Conservation (phyloP, 2,888 invertebrate species). For the Sarcophaga rosellei region DNA sequence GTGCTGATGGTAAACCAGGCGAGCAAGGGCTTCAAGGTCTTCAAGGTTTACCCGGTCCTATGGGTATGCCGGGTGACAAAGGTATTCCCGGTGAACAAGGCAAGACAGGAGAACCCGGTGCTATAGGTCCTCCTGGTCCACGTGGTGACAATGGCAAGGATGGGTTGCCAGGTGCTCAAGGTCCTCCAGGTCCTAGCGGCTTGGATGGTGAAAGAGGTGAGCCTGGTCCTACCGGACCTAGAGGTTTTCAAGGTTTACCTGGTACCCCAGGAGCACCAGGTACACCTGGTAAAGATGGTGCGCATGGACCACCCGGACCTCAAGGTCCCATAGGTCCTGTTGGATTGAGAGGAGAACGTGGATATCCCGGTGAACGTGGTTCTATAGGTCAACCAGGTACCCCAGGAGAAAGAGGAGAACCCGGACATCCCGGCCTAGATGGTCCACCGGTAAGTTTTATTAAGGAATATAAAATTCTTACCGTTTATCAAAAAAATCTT, state of each 20-base stretch:
- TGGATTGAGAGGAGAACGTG: conserved; percentile 86
- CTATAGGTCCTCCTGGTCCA: conserved; percentile 88
- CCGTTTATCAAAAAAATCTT: neutral
- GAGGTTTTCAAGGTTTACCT: conserved; percentile 87
- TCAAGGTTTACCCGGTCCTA: conserved; percentile 89
- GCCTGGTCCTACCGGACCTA: conserved; percentile 88
- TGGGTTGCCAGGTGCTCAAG: conserved; percentile 88
- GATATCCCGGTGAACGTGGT: conserved; percentile 88
- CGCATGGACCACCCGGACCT: conserved; percentile 87
- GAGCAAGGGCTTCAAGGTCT: conserved; percentile 90
- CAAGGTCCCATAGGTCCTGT: conserved; percentile 84
- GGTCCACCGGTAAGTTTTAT: conserved; percentile 84
- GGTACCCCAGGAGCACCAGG: conserved; percentile 89
- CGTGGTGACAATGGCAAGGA: conserved; percentile 91
- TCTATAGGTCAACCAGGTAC: conserved; percentile 84
- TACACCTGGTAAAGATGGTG: conserved; percentile 90
- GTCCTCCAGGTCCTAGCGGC: conserved; percentile 88
- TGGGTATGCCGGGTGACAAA: conserved; percentile 86
- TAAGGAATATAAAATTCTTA: neutral
- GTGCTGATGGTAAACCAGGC: conserved; percentile 92
- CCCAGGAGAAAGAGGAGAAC: conserved; percentile 82
- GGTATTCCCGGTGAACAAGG: conserved; percentile 89
- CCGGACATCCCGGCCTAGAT: conserved; percentile 82
- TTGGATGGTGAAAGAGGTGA: conserved; percentile 89
- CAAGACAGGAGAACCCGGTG: conserved; percentile 88